Evolutionary conservation across 2,113 vertebrate genomes (phyloP), one percentile per base, ranked within the genome.

Genomic region (Actinemys pallida): DNA sequence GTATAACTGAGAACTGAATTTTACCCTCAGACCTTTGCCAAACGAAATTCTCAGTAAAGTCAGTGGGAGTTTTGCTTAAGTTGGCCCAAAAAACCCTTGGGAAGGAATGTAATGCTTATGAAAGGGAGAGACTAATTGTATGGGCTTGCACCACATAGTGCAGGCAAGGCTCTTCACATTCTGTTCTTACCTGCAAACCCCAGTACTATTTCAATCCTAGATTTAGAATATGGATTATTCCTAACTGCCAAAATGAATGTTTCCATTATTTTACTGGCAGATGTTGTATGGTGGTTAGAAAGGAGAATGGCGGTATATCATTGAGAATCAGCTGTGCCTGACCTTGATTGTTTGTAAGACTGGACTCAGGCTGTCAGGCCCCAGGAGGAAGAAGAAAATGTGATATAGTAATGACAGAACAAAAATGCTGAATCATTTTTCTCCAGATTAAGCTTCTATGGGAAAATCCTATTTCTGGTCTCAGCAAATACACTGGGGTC

Each of bases 391-490:
- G 19, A 80, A 93, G 94, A 90, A 57, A 11, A 14, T 42, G 54
- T 80, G 45, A 24, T 56, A 89, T 11, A 42, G 8, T 87, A 84
- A 83, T 78, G 83, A 85, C 24, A 53, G 19, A 6, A 85, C 91
- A 91, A 42, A 89, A 84, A 65, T 83, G 81, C 90, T 78, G 35
- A 94, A 75, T 95, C 89, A 90, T 72, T 90, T 94, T 90, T 90
- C 69, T 25, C 84, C 90, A 91, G 87, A 59, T 93, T 95, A 94
- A 59, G 27, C 39, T 49, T 87, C 90, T 75, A 90, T 35, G 83
- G 87, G 69, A 88, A 57, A 78, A 57, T 16, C 81, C 85, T 96
- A 50, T 93, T 95, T 97, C 96, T 90, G 90, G 47, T 93, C 69
- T 84, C 76, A 86, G 84, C 29, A 62, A 94, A 93, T 94, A 57